These are phyloP conservation scores for Fistularia tabacaria DNA, from an alignment of 2,797 vertebrate species.

Conservation along the genomic window DNA sequence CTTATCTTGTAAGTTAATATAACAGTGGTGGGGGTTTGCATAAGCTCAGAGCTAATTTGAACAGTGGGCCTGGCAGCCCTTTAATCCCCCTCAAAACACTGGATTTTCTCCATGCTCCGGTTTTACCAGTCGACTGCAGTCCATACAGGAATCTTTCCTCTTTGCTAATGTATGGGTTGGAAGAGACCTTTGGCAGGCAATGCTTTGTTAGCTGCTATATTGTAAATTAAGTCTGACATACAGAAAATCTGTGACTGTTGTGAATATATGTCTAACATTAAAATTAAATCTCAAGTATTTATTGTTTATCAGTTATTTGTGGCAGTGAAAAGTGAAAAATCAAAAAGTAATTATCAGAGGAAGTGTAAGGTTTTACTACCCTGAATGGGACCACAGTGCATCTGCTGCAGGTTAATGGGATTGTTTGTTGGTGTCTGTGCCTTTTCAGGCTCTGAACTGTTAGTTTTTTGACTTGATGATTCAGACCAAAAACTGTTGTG, in stretches of 20 bases:
- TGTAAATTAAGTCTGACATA: too few species aligned
- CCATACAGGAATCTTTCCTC: background rate
- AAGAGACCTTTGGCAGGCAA: too few species aligned
- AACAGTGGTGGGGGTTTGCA: conserved; percentile 7
- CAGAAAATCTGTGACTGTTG: too few species aligned
- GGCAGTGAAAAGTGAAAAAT: conserved; percentile 2
- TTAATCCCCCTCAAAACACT: conserved; percentile 27
- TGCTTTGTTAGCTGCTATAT: too few species aligned
- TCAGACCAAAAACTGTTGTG: too few species aligned
- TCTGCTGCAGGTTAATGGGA: conserved; percentile 4
- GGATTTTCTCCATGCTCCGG: conserved; percentile 18
- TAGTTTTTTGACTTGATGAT: too few species aligned
- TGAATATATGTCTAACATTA: too few species aligned
- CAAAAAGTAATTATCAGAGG: conserved; percentile 5
- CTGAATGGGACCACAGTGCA: background rate
- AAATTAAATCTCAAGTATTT: too few species aligned
- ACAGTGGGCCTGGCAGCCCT: conserved; percentile 20
- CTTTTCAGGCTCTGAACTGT: background rate
- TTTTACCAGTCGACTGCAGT: conserved; percentile 16
- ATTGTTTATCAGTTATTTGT: background rate
- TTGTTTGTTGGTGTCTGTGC: conserved; percentile 7
- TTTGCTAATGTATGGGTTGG: background rate
- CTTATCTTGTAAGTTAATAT: conserved; percentile 18
- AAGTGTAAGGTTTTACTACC: conserved; percentile 6
- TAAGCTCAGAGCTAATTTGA: conserved; percentile 23